A percentile compares a stretch with the other conserved stretches of the same genome.
Conservation (phyloP, 2,797 vertebrate species). For the Orestias chungarensis region DNA sequence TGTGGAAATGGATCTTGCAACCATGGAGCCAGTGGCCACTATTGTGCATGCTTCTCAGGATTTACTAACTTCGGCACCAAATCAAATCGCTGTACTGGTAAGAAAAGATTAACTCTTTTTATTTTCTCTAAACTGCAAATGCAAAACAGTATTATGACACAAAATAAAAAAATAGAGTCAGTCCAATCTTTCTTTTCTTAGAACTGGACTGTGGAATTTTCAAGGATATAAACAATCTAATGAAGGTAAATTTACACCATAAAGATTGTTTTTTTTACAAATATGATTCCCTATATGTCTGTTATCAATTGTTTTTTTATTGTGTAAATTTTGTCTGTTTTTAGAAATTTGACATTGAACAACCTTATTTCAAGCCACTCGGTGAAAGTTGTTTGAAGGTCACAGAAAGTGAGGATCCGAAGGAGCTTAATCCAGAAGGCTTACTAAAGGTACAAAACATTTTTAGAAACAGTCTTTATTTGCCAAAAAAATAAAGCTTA, state of each 20-base stretch:
- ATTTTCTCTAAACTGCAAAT: neutral
- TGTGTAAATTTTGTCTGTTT: neutral
- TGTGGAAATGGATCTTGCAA: slow-evolving; percentile 74
- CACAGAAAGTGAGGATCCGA: slow-evolving; percentile 8
- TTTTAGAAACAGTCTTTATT: neutral
- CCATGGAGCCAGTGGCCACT: slow-evolving; percentile 28
- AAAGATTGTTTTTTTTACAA: neutral
- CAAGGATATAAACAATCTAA: neutral
- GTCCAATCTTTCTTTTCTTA: slow-evolving; percentile 40
- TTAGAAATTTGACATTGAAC: slow-evolving; percentile 29
- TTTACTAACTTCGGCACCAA: slow-evolving; percentile 70
- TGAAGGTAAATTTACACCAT: slow-evolving; percentile 43
- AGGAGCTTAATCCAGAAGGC: slow-evolving; percentile 14
- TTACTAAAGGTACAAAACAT: slow-evolving; percentile 62
- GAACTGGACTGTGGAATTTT: slow-evolving; percentile 59
- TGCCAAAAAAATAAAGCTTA: neutral
- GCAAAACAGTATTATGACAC: neutral
- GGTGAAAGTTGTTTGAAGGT: slow-evolving; percentile 40
- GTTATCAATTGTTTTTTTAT: neutral
- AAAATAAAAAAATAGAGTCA: neutral
- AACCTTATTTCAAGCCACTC: slow-evolving; percentile 21
- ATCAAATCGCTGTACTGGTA: slow-evolving; percentile 63
- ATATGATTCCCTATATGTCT: neutral
- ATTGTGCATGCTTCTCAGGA: slow-evolving; percentile 64
- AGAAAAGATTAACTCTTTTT: slow-evolving; percentile 12